Percentiles rank a stretch among this genome's conserved stretches.
phyloP scores from a whole-genome alignment of 2,888 invertebrate species.

The Junonia oenone region DNA sequence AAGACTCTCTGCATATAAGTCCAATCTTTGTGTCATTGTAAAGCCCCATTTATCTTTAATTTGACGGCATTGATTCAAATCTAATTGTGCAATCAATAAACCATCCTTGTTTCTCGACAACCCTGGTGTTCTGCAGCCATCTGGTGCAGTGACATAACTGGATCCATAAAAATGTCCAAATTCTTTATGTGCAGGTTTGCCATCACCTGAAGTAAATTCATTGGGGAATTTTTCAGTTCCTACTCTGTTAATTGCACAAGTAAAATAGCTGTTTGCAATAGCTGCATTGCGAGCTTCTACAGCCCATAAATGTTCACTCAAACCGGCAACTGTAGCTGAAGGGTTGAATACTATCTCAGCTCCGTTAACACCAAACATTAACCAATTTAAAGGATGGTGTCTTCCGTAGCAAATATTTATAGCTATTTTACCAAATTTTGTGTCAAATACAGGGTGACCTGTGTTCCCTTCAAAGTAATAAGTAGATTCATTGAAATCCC shows the following conservation, averaged over 20 bases:
- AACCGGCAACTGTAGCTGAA: constrained; percentile 91
- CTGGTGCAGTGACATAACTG: constrained; percentile 95
- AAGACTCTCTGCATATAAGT: constrained; percentile 91
- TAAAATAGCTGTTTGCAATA: constrained; percentile 96
- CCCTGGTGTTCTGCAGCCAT: constrained; percentile 94
- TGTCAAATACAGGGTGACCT: constrained; percentile 96
- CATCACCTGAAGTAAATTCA: constrained; percentile 78
- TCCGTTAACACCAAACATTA: constrained; percentile 98
- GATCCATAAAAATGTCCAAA: constrained; percentile 99
- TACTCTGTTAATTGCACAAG: constrained; percentile 96
- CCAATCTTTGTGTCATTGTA: constrained; percentile 96
- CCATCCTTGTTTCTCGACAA: constrained; percentile 91
- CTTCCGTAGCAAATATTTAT: constrained; percentile 99
- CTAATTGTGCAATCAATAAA: constrained; percentile 91
- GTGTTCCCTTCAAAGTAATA: constrained; percentile 98
- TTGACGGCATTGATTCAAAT: constrained; percentile 96
- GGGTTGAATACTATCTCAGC: constrained; percentile 99
- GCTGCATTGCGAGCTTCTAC: constrained; percentile 98
- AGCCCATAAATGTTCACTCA: constrained; percentile 96
- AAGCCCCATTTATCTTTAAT: constrained; percentile 97
- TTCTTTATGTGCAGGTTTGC: constrained; percentile 88
- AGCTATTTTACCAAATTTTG: constrained; percentile 92
- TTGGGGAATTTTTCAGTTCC: constrained; percentile 91
- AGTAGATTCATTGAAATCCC: constrained; percentile 99
- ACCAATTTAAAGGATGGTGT: constrained; percentile 98